These are phyloP conservation scores for Cercopithecus mona DNA, from an alignment of 2,113 vertebrate species.

Conservation along the genomic window DNA sequence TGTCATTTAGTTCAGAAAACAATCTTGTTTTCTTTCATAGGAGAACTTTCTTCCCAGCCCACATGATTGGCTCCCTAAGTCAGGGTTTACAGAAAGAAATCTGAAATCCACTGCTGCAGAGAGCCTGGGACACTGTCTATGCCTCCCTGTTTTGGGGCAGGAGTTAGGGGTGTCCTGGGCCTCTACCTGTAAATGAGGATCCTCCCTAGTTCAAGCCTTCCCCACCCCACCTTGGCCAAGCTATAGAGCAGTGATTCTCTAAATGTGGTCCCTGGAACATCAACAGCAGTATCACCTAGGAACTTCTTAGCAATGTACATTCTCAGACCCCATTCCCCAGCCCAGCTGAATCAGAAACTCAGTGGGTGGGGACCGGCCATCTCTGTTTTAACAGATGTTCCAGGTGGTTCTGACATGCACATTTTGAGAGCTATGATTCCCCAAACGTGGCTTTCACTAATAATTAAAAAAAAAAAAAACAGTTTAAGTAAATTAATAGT, in stretches of 20 bases:
- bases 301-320: neutral
- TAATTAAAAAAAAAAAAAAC: neutral
- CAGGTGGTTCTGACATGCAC: neutral
- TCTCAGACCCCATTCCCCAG: neutral
- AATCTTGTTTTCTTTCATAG: neutral
- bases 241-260: neutral
- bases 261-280: neutral
- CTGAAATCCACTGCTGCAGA: neutral
- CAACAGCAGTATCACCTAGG: neutral
- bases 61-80: too few species aligned
- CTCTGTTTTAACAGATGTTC: neutral
- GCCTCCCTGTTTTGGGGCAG: neutral
- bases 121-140: neutral
- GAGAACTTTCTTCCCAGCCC: neutral
- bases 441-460: neutral
- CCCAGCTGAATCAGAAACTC: neutral
- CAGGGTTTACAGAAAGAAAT: neutral
- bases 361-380: accelerated
- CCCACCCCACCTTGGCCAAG: neutral
- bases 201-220: neutral
- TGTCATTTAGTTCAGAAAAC: conserved; percentile 17
- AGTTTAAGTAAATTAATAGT: neutral
- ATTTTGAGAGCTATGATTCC: neutral
- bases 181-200: neutral
- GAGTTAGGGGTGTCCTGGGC: too few species aligned